These are phyloP conservation scores for Drosophila ercepeae DNA, from an alignment of 1,140 invertebrate species.

Conservation along the genomic window DNA sequence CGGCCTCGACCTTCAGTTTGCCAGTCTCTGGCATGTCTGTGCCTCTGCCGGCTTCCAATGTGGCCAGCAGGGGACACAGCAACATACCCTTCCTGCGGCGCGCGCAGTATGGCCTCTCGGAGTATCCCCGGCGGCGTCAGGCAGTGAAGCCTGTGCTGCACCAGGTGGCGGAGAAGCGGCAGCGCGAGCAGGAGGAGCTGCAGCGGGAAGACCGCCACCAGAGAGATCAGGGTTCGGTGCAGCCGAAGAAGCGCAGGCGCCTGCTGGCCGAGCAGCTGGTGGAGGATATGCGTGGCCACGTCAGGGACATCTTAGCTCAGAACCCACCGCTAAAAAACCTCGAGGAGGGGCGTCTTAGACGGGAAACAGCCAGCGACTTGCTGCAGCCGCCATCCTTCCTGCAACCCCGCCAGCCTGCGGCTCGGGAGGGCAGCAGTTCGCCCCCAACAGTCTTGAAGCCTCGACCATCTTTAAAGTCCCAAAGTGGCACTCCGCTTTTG, in stretches of 20 bases:
- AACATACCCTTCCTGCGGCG: slow-evolving; percentile 71
- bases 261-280: slow-evolving; percentile 43
- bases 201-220: neutral
- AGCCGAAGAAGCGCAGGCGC: slow-evolving; percentile 49
- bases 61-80: slow-evolving; percentile 6
- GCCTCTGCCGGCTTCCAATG: neutral
- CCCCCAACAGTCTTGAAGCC: slow-evolving; percentile 13
- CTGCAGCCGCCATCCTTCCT: slow-evolving; percentile 30
- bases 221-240: neutral
- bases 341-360: neutral
- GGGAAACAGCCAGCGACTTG: slow-evolving; percentile 2
- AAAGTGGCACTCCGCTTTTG: neutral
- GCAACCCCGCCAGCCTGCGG: neutral
- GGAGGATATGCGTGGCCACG: slow-evolving; percentile 23
- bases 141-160: slow-evolving; percentile 47
- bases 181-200: neutral
- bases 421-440: neutral
- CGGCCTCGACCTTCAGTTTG: too few species aligned
- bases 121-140: neutral
- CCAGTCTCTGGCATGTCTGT: too few species aligned
- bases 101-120: slow-evolving; percentile 23
- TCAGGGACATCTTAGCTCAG: neutral
- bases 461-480: neutral
- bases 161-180: slow-evolving; percentile 51
- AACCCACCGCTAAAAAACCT: neutral